These are phyloP conservation scores for Paracentrotus lividus DNA, from an alignment of 53 echinoderm and acorn worm genomes.

Conservation along the genomic window DNA sequence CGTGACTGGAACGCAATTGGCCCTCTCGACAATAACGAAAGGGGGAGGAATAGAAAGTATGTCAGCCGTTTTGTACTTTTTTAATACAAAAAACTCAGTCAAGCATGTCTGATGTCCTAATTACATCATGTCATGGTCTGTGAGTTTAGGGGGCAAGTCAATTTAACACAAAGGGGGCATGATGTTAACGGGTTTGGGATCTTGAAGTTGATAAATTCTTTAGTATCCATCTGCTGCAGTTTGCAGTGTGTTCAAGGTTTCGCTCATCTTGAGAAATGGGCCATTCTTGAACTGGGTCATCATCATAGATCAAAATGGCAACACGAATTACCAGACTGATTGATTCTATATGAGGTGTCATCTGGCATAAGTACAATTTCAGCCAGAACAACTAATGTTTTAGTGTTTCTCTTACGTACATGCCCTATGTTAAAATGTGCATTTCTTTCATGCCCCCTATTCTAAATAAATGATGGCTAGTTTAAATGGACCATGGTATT, in stretches of 20 bases:
- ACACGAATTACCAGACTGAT: not conserved
- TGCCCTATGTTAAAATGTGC: too few species aligned
- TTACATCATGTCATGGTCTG: constrained; percentile 53
- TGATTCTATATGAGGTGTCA: not conserved
- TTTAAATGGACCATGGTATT: too few species aligned
- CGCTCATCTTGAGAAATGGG: not conserved
- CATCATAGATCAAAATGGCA: not conserved
- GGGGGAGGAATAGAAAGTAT: not conserved
- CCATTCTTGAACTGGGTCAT: not conserved
- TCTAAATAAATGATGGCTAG: too few species aligned
- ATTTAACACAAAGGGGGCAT: constrained; percentile 33
- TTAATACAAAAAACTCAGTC: constrained; percentile 14
- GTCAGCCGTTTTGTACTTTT: constrained; percentile 41
- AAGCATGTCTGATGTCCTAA: constrained; percentile 39
- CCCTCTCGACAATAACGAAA: not conserved
- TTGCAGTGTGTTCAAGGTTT: not conserved
- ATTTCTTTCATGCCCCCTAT: too few species aligned
- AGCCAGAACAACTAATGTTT: too few species aligned
- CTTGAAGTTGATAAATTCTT: constrained; percentile 19
- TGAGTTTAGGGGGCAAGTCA: constrained; percentile 13
- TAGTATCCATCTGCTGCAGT: constrained; percentile 31
- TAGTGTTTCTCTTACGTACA: too few species aligned
- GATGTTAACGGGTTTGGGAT: constrained; percentile 3
- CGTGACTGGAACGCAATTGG: not conserved
- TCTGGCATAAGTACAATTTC: not conserved